These are phyloP conservation scores for Gouania willdenowi DNA, from an alignment of 2,797 vertebrate genomes.

Conservation along the genomic window DNA sequence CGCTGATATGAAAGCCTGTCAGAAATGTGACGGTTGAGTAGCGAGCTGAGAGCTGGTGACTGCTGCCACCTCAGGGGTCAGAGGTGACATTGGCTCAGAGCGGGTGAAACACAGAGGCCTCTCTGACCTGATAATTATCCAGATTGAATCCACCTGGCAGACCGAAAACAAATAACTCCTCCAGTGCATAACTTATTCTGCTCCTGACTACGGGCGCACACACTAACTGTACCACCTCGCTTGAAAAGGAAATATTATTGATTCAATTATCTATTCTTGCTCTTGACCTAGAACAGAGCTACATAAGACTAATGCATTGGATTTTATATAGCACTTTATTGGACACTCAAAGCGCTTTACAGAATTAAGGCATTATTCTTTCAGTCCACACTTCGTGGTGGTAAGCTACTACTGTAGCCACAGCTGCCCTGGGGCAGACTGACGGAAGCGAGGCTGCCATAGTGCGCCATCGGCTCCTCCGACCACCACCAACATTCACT, in stretches of 20 bases:
- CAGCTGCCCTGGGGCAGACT: too few relatives aligned
- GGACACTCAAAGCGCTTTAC: too few relatives aligned
- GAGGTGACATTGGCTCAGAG: constrained; percentile 54
- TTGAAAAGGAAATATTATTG: constrained; percentile 47
- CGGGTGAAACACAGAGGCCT: constrained; percentile 40
- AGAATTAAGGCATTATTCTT: too few relatives aligned
- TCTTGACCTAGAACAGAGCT: constrained; percentile 32
- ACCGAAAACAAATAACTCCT: constrained; percentile 25
- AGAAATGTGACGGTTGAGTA: constrained; percentile 52
- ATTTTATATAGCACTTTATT: too few relatives aligned
- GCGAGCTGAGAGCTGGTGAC: constrained; percentile 43
- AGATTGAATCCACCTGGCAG: constrained; percentile 65
- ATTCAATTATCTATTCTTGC: constrained; percentile 35
- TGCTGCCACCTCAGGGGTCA: constrained; percentile 58
- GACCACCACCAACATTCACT: too few relatives aligned
- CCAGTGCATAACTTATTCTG: constrained; percentile 14
- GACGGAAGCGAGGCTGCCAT: too few relatives aligned
- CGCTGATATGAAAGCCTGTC: constrained; percentile 65
- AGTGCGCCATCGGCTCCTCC: too few relatives aligned
- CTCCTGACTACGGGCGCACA: constrained; percentile 38
- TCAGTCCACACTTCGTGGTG: too few relatives aligned
- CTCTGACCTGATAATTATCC: constrained; percentile 60
- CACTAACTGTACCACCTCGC: constrained; percentile 28
- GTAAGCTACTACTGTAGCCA: too few relatives aligned
- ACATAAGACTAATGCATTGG: too few relatives aligned